Base-by-base conservation (phyloP, 2,888 invertebrate genomes). In the Sarcophaga rosellei region DNA sequence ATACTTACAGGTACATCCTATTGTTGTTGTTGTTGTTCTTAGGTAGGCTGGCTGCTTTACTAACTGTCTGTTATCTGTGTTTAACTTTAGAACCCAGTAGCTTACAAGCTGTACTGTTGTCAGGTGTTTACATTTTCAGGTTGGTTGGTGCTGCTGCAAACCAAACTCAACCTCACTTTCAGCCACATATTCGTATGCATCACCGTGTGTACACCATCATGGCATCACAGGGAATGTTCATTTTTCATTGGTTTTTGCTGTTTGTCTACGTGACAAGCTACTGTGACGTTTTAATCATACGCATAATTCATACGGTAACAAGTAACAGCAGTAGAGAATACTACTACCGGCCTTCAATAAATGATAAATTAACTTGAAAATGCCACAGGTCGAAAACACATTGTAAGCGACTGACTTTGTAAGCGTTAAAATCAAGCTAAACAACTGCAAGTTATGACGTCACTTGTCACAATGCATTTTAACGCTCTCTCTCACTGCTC, bases 281-380 rank as follows among this genome's bases (percentile, higher is more conserved):
- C 89, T 88, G 90, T 91, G 91, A 91, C 91, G 91, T 91, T 91
- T 91, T 91, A 91, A 91, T 91, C 91, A 91, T 90, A 90, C 90
- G 89, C 91, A 91, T 91, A 91, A 91, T 90, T 91, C 90, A 91
- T 90, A 90, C 88, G 77, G 53, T 53, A 17, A 17, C 17, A 80
- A 35, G 35, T 10, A 35, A 68, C 69, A 80, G 66, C 79, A 75
- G 61, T 4, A 77, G 20, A 61, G 53, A 69, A 20, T 77, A 21
- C 25, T 77, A 21, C 25, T 63, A 72, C 72, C 57, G 72, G 82
- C 66, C 66, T 47, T 35, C 72, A 77, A 59, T 66, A 53, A 70
- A 77, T 77, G 76, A 72, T 66, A 72, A 72, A 82, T 72, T 72
- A 53, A n/a, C 47, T 73, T 35, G 17, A 5, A 61, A 61, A n/a